Base-by-base conservation (phyloP, 2,113 vertebrate species). In the Percopsis transmontana region DNA sequence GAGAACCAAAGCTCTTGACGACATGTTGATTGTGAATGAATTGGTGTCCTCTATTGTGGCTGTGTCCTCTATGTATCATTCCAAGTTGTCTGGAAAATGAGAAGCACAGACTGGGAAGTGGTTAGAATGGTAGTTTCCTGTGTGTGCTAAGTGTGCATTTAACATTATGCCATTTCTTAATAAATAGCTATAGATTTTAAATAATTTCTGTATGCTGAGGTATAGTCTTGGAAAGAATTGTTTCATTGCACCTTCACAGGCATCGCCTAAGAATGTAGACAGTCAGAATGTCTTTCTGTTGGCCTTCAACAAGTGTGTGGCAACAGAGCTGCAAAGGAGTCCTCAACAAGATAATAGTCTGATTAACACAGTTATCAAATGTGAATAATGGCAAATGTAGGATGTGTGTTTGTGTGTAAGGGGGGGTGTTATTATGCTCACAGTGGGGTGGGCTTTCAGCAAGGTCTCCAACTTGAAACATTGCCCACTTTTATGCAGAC, bases 61-160 rank as follows among this genome's bases (percentile, higher is more conserved):
- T 21, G 27, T 15, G 24, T 18, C 20, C 13, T 23, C 45, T n/a
- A 21, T 24, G 19, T 24, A n/a, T 39, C 9, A 10, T 18, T 40
- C n/a, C n/a, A 51, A 62, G 18, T 24, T 16, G 14, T 61, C 38
- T 54, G 56, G 18, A 54, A 65, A 66, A 59, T 39, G 16, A 59
- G 40, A 20, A 21, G 10, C 3, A 12, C n/a, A 10, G 27, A 39
- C 10, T 40, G 13, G 47, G 41, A 45, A 45, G 57, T 44, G 20
- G 19, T 12, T 52, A 58, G n/a, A 42, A 33, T 33, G 27, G 27
- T 18, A 45, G 21, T 10, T 44, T 53, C n/a, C 13, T 59, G 16
- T 48, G 51, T 41, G 20, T 24, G 20, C 62, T 19, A 42, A 41
- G 20, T 23, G 14, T 33, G 39, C 27, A 38, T 27, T 48, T 18